phyloP scores from a whole-genome alignment of 2,888 invertebrate genomes.

The Tortrix viridana region DNA sequence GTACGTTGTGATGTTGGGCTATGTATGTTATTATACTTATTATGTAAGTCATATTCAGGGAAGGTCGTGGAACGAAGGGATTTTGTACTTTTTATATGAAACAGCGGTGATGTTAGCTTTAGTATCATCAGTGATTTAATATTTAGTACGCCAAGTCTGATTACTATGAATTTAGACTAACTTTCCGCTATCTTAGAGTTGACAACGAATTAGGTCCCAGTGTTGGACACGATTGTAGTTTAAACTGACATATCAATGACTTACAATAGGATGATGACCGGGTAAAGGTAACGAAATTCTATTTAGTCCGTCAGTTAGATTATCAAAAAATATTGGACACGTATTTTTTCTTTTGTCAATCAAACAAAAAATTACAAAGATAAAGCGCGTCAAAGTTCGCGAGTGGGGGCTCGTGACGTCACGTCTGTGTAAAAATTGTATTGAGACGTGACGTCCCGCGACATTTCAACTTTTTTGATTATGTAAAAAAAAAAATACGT shows the following conservation, averaged over 20 bases:
- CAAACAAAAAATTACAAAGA: too few relatives aligned
- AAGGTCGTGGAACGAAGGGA: conserved; percentile 52
- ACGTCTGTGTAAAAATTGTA: too few relatives aligned
- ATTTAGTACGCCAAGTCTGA: conserved; percentile 56
- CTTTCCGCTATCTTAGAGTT: conserved; percentile 34
- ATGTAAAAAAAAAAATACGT: too few relatives aligned
- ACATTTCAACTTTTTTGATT: too few relatives aligned
- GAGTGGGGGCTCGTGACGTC: too few relatives aligned
- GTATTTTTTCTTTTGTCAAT: too few relatives aligned
- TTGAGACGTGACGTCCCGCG: too few relatives aligned
- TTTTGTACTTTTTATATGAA: conserved; percentile 58
- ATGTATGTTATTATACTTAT: conserved; percentile 70
- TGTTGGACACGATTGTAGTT: conserved; percentile 49
- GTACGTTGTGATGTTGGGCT: conserved; percentile 76
- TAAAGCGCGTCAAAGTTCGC: too few relatives aligned
- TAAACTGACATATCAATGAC: conserved; percentile 44
- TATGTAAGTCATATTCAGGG: conserved; percentile 72
- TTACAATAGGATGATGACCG: background rate
- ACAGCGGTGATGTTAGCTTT: conserved; percentile 9
- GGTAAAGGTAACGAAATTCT: too few relatives aligned
- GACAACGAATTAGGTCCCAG: conserved; percentile 67
- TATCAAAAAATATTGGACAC: too few relatives aligned
- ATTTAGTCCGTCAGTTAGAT: too few relatives aligned
- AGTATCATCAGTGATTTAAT: conserved; percentile 13
- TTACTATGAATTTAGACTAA: conserved; percentile 57